Evolutionary conservation across 2,113 vertebrate species (phyloP), one percentile per base, ranked within the genome.

Genomic region (Scomber japonicus): DNA sequence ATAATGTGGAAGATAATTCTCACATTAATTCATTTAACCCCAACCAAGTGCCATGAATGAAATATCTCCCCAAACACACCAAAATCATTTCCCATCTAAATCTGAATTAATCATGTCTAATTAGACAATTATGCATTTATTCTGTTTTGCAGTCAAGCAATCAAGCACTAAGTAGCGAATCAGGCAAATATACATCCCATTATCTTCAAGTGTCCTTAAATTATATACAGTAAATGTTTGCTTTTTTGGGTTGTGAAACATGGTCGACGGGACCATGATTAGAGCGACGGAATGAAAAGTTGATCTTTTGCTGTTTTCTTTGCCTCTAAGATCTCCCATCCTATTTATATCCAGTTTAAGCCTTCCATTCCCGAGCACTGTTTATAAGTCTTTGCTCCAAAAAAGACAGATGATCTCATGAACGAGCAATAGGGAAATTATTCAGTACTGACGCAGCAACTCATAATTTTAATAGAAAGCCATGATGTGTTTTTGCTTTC

Each of bases 61-160:
- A 88, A 91, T 80, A 81, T 76, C 68, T 90, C 72, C 86, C 80
- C 51, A 81, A 92, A 91, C 87, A 88, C 80, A 60, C 51, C 27
- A 44, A 85, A 87, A 87, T 85, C 64, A 86, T 88, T 79, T 62
- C 67, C 77, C 73, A 77, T 75, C 79, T 74, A 80, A 90, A 87
- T 88, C 57, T 17, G 70, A 86, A 81, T 86, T 85, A 93, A 87
- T 88, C 75, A 75, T 0, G 12, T 67, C 48, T 89, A 90, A 90
- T 92, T 83, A 83, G 73, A 83, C 76, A 89, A 83, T 90, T 85
- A 86, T 60, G 70, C 72, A 63, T 89, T 92, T 84, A 89, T 89
- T 90, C 84, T 75, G 79, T 87, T 90, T 83, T 66, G 86, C 83
- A 82, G 79, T 82, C 64, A 67, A 80, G 54, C 64, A 85, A 88